Evolutionary conservation across 2,113 vertebrate genomes (phyloP), one percentile per base, ranked within the genome.

Genomic region (Athene noctua): DNA sequence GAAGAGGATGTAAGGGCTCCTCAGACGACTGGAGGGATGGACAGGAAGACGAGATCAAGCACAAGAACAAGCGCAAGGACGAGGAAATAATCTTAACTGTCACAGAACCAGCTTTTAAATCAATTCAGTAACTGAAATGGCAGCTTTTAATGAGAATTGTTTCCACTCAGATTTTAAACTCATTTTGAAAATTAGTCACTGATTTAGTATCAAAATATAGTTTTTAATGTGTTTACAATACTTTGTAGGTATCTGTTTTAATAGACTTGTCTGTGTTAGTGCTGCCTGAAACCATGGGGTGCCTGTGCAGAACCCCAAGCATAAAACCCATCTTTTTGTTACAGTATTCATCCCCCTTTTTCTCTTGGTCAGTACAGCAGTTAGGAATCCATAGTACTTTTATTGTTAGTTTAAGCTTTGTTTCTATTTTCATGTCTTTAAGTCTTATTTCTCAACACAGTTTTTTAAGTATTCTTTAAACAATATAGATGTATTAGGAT

Each of bases 401-500:
- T 62, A 42, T 49, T 87, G 54, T 32, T 47, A 36, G 42, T 52
- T 63, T 8, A 71, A 92, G 61, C 66, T 75, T 59, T 94, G 16
- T 22, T 65, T 49, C 22, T 70, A 29, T 66, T 92, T 70, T 46
- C 3, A 5, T 59, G 1, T 55, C 34, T 59, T 79, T n/a, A 63
- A 71, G 11, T 84, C 51, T 59, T 75, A 19, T 57, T 68, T 88
- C 86, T 79, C 7, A 0, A 58, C 54, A 5, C 66, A 85, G 38
- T 52, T 83, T 14, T 97, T 95, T 96, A 97, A 97, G 97, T 97
- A 95, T 26, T 86, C 36, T 62, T 87, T 68, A 67, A 87, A 83
- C 74, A 77, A 84, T 58, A 12, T 13, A 82, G 57, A 5, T 81
- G 42, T 84, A 42, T 81, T 86, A 84, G 88, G 84, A 26, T 1